Percentiles rank a stretch among this genome's conserved stretches.
These are phyloP conservation scores for Ophion slaviceki DNA, from an alignment of 2,888 invertebrate genomes.

Conservation along the genomic window DNA sequence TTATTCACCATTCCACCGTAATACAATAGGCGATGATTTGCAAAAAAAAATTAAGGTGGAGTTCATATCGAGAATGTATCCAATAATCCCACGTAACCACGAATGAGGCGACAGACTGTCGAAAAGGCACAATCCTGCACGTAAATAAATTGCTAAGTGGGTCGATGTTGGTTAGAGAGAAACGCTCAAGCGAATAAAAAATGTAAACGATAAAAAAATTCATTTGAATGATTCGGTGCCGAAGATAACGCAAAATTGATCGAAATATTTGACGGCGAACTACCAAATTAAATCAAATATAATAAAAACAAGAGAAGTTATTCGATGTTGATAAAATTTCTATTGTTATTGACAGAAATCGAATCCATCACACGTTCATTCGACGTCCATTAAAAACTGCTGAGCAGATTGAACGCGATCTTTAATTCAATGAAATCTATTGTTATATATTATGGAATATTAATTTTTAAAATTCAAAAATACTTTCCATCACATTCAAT, in stretches of 20 bases:
- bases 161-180: background rate
- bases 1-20: background rate
- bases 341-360: too few relatives aligned
- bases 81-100: conserved; percentile 20
- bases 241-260: background rate
- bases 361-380: too few relatives aligned
- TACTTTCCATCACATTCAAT: too few relatives aligned
- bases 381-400: too few relatives aligned
- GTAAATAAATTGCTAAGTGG: conserved; percentile 7
- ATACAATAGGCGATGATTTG: conserved; percentile 8
- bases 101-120: background rate
- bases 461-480: too few relatives aligned
- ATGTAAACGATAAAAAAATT: background rate
- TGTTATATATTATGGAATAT: too few relatives aligned
- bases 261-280: too few relatives aligned
- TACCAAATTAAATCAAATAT: too few relatives aligned
- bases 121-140: background rate
- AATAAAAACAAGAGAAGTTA: too few relatives aligned
- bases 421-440: too few relatives aligned
- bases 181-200: background rate
- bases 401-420: too few relatives aligned
- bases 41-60: background rate
- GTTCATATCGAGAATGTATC: conserved; percentile 1
- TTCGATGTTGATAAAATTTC: too few relatives aligned
- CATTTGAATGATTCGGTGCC: background rate